phyloP scores from a whole-genome alignment of 2,888 invertebrate genomes.

The Hermaeophaga mercurialis region DNA sequence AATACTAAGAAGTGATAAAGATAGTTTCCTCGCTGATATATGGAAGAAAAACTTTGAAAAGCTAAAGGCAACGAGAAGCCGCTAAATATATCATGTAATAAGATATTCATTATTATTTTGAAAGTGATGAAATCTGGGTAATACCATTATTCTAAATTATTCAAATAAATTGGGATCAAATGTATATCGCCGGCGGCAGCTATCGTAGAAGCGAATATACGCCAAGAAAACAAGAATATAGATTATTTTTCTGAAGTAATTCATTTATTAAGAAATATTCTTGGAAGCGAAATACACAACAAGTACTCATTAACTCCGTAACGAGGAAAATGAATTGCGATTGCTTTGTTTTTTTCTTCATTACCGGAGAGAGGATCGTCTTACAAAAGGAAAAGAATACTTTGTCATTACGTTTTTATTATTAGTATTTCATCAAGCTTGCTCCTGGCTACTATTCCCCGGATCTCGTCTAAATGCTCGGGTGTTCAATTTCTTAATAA shows the following conservation, averaged over 20 bases:
- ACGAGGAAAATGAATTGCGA: conserved; percentile 9
- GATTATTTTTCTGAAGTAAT: not conserved
- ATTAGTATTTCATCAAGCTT: not conserved
- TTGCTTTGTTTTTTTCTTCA: conserved; percentile 10
- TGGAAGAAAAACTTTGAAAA: too few species aligned
- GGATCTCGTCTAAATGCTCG: not conserved
- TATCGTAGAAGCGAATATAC: too few species aligned
- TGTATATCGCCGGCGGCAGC: too few species aligned
- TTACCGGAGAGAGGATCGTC: conserved; percentile 6
- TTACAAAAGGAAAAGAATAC: conserved; percentile 11
- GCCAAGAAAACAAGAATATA: too few species aligned
- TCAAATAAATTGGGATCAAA: too few species aligned
- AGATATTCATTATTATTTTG: too few species aligned
- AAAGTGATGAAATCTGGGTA: too few species aligned
- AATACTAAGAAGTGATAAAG: too few species aligned
- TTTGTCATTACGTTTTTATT: conserved; percentile 8
- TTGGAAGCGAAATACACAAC: conserved; percentile 1
- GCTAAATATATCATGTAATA: too few species aligned
- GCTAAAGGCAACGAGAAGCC: too few species aligned
- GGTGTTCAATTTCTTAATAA: not conserved
- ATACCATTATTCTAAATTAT: too few species aligned
- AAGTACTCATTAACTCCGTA: conserved; percentile 10
- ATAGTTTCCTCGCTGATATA: too few species aligned
- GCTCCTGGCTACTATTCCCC: not conserved
- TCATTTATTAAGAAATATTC: conserved; percentile 1